Evolutionary conservation across 2,113 vertebrate genomes (phyloP).

Genomic region (Monopterus albus): DNA sequence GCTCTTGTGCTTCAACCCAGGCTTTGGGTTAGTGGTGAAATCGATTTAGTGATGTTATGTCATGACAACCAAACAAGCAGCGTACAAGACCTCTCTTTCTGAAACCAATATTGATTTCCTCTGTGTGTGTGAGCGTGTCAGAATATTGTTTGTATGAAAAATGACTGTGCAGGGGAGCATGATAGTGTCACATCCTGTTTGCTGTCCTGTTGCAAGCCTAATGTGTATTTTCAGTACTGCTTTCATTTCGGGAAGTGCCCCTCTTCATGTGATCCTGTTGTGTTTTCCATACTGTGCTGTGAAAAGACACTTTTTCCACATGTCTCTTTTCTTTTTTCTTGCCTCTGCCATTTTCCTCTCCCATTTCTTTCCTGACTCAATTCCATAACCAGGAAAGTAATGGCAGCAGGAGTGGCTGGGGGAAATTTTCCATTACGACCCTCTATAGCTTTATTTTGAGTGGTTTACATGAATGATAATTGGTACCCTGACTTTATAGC

Average conservation of each 20-base stretch:
- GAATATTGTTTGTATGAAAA: slow-evolving; percentile 1
- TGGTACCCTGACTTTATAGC: slow-evolving; percentile 49
- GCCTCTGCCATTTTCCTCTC: slow-evolving; percentile 21
- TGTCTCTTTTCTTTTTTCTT: background rate
- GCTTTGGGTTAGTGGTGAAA: slow-evolving; percentile 66
- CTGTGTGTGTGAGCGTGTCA: slow-evolving; percentile 1
- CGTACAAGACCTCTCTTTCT: slow-evolving; percentile 38
- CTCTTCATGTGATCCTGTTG: slow-evolving; percentile 21
- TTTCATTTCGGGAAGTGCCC: slow-evolving; percentile 42
- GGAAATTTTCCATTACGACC: slow-evolving; percentile 72
- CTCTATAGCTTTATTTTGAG: slow-evolving; percentile 64
- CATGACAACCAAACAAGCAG: slow-evolving; percentile 70
- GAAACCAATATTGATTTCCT: slow-evolving; percentile 42
- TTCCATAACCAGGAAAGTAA: slow-evolving; percentile 47
- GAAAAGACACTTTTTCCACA: slow-evolving; percentile 32
- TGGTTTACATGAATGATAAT: slow-evolving; percentile 62
- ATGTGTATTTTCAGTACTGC: slow-evolving; percentile 48
- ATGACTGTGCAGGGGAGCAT: slow-evolving; percentile 5
- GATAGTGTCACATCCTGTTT: slow-evolving; percentile 52
- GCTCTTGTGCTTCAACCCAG: slow-evolving; percentile 44
- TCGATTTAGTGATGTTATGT: slow-evolving; percentile 60
- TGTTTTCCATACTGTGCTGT: slow-evolving; percentile 56
- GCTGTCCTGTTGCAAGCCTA: slow-evolving; percentile 9
- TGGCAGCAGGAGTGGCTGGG: slow-evolving; percentile 24
- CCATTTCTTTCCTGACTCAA: slow-evolving; percentile 54